These are phyloP conservation scores for Cydia strobilella DNA, from an alignment of 1,140 invertebrate genomes.

Conservation along the genomic window DNA sequence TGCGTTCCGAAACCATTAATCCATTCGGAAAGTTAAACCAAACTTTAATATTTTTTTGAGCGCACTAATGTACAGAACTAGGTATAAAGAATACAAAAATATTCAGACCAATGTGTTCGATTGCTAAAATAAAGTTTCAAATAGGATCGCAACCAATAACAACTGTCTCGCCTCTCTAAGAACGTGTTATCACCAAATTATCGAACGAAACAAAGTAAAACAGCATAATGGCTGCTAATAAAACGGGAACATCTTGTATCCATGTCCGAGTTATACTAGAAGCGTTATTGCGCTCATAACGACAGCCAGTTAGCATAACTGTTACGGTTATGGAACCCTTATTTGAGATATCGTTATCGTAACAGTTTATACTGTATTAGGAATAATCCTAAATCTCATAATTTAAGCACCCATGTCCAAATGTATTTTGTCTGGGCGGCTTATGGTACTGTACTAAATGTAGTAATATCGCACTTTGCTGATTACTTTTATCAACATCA, in stretches of 20 bases:
- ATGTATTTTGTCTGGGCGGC: not conserved
- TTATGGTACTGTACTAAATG: too few relatives aligned
- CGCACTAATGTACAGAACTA: too few relatives aligned
- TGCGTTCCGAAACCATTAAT: not conserved
- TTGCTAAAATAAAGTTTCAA: not conserved
- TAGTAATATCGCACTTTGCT: too few relatives aligned
- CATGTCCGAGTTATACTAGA: constrained; percentile 20
- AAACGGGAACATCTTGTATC: constrained; percentile 32
- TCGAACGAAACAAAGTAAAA: constrained; percentile 13
- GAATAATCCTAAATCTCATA: constrained; percentile 6
- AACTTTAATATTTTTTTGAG: not conserved
- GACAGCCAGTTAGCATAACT: constrained; percentile 24
- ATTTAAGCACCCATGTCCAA: not conserved
- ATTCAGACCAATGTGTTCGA: not conserved
- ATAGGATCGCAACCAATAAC: not conserved
- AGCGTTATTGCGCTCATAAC: constrained; percentile 32
- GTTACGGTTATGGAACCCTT: constrained; percentile 31
- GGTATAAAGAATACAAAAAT: not conserved
- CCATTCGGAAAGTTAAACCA: not conserved
- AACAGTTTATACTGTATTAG: constrained; percentile 47
- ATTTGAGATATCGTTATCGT: constrained; percentile 46
- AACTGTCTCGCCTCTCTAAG: not conserved
- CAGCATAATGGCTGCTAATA: constrained; percentile 3
- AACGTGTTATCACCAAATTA: constrained; percentile 16
- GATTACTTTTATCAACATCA: too few relatives aligned